Percentiles rank a stretch among this genome's conserved stretches.
These are phyloP conservation scores for Vireo altiloquus DNA, from an alignment of 2,113 vertebrate genomes.

Conservation along the genomic window DNA sequence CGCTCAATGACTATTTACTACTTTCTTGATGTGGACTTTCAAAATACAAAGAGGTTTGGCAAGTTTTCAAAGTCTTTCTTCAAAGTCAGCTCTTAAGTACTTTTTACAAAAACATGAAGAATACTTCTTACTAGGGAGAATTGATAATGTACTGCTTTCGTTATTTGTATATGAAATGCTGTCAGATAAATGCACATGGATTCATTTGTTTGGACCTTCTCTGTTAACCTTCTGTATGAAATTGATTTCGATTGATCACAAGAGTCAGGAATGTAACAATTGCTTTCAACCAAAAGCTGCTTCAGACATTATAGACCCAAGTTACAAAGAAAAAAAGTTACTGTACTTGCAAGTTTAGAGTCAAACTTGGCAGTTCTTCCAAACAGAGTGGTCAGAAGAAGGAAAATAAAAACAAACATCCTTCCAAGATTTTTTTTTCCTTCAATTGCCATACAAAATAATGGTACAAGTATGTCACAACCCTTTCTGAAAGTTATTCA, in stretches of 20 bases:
- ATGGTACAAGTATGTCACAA: slow-evolving; percentile 65
- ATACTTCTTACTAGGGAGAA: slow-evolving; percentile 70
- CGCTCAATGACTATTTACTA: slow-evolving; percentile 75
- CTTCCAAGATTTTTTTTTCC: slow-evolving; percentile 68
- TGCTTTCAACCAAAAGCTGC: slow-evolving; percentile 61
- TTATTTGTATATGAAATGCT: slow-evolving; percentile 73
- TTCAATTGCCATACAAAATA: slow-evolving; percentile 66
- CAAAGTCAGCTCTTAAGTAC: slow-evolving; percentile 77
- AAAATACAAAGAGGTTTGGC: slow-evolving; percentile 83
- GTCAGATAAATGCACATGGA: slow-evolving; percentile 64
- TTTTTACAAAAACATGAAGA: slow-evolving; percentile 77
- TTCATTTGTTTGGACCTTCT: slow-evolving; percentile 64
- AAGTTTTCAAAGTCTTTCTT: slow-evolving; percentile 79
- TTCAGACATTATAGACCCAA: slow-evolving; percentile 56
- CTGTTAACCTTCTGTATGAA: slow-evolving; percentile 67
- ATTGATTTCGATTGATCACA: slow-evolving; percentile 72
- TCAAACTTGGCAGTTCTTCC: slow-evolving; percentile 76
- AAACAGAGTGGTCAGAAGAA: slow-evolving; percentile 73
- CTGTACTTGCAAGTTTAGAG: slow-evolving; percentile 73
- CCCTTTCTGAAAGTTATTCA: slow-evolving; percentile 50
- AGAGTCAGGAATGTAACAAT: slow-evolving; percentile 67
- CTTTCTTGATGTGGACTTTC: slow-evolving; percentile 80
- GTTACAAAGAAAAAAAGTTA: slow-evolving; percentile 75
- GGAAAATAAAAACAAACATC: slow-evolving; percentile 73
- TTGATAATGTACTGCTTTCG: slow-evolving; percentile 70